phyloP scores from a whole-genome alignment of 2,797 vertebrate species.

The Chrysocyon brachyurus region DNA sequence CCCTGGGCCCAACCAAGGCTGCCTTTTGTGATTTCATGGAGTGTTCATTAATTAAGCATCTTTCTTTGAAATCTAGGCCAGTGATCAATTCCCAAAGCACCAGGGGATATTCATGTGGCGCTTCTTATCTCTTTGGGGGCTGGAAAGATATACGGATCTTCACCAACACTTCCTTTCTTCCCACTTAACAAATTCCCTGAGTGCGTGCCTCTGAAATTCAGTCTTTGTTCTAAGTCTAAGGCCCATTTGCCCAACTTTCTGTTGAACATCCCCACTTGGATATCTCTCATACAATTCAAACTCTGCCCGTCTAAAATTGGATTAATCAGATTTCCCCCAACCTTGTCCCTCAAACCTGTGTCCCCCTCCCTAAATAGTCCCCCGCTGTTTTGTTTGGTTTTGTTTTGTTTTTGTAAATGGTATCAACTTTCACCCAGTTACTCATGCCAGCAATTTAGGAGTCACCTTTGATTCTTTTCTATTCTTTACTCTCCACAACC shows the following conservation, averaged over 20 bases:
- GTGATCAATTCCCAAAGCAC: not conserved
- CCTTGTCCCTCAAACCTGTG: not conserved
- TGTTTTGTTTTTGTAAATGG: not conserved
- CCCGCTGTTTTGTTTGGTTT: no score
- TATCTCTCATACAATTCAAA: not conserved
- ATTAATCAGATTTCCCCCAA: not conserved
- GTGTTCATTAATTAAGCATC: not conserved
- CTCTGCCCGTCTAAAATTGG: not conserved
- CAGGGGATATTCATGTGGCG: not conserved
- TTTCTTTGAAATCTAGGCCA: slow-evolving; percentile 25
- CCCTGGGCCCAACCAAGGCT: not conserved
- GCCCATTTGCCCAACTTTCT: not conserved
- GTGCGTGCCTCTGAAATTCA: not conserved
- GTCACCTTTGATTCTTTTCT: not conserved
- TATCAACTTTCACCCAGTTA: not conserved
- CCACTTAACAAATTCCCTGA: not conserved
- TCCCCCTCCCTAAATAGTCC: not conserved
- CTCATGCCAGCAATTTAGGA: not conserved
- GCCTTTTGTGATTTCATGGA: not conserved
- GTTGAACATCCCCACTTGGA: not conserved
- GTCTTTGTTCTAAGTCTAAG: not conserved
- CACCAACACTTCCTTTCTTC: not conserved
- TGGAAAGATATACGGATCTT: not conserved
- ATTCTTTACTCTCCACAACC: not conserved
- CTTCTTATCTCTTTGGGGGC: not conserved